Conservation (phyloP, 2,113 vertebrate genomes). For the Megaceryle torquata region DNA sequence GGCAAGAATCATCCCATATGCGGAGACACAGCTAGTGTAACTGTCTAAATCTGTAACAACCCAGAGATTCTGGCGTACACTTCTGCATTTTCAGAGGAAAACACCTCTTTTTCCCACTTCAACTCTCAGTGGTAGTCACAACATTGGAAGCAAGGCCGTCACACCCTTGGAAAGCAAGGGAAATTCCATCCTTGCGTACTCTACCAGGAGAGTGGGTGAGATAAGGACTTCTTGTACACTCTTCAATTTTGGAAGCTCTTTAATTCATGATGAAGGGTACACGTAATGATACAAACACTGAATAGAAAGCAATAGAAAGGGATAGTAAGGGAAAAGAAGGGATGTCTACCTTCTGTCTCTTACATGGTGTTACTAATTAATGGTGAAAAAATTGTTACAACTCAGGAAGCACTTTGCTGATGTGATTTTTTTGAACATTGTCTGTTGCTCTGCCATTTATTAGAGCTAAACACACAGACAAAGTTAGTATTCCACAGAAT, state of each 20-base stretch:
- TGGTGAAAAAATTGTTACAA: neutral
- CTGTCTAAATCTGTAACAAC: neutral
- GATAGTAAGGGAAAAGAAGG: neutral
- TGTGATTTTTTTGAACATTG: neutral
- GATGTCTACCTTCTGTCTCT: neutral
- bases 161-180: neutral
- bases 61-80: neutral
- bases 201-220: neutral
- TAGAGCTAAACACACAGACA: neutral
- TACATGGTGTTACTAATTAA: neutral
- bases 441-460: neutral
- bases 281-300: neutral
- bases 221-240: neutral
- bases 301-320: neutral
- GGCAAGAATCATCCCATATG: neutral
- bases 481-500: neutral
- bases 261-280: neutral
- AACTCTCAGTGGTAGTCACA: neutral
- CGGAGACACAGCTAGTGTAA: neutral
- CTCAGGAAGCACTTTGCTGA: neutral
- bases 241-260: neutral
- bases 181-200: neutral
- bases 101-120: neutral
- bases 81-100: neutral
- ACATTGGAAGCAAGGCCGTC: neutral